These are phyloP conservation scores for Lagorchestes hirsutus DNA, from an alignment of 2,797 vertebrate genomes.

Conservation along the genomic window DNA sequence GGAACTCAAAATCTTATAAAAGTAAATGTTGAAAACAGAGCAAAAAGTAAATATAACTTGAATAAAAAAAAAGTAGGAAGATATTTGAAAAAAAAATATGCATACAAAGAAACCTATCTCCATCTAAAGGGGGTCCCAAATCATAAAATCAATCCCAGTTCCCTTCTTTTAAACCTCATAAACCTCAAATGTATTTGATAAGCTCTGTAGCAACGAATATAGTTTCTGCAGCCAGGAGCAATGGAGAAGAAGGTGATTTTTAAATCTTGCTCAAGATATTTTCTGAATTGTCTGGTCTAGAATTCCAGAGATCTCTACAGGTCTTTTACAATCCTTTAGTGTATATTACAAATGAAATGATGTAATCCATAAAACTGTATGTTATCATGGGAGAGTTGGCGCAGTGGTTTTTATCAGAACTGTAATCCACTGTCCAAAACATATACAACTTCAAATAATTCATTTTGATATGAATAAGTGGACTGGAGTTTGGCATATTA, in stretches of 20 bases:
- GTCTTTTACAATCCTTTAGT: not conserved
- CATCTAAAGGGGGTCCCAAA: not conserved
- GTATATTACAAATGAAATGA: not conserved
- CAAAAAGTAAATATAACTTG: too few species aligned
- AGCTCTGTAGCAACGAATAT: not conserved
- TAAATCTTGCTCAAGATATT: not conserved
- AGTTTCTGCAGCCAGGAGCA: not conserved
- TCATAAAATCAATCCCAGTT: not conserved
- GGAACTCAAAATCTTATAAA: too few species aligned
- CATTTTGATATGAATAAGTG: not conserved
- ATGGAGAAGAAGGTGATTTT: not conserved
- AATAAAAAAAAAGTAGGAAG: too few species aligned
- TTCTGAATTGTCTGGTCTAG: not conserved
- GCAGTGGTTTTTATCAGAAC: not conserved
- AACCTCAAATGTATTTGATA: not conserved
- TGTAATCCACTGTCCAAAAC: not conserved
- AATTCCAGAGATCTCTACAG: not conserved
- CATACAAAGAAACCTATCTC: not conserved
- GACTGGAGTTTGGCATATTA: not conserved
- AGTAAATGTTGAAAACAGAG: too few species aligned
- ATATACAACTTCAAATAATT: not conserved
- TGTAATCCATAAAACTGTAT: fast-evolving
- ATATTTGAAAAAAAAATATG: too few species aligned
- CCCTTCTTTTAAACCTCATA: not conserved
- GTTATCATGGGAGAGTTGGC: fast-evolving